Conservation (phyloP, 2,888 invertebrate genomes). For the Siphonodentalium dalli region DNA sequence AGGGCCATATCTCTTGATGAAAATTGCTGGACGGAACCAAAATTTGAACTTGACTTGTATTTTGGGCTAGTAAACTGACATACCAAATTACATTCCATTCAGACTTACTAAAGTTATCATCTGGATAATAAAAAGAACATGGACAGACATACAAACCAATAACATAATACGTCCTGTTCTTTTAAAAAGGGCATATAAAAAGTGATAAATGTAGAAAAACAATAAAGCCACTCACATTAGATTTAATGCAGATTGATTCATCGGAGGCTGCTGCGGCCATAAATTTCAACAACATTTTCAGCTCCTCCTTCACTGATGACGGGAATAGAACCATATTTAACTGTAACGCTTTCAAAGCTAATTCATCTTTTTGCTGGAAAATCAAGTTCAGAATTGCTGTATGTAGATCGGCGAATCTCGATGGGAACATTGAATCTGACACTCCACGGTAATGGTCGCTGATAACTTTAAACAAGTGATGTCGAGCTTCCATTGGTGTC, state of each 20-base stretch:
- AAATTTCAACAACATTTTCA: constrained; percentile 55
- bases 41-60: too few species aligned
- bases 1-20: too few species aligned
- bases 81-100: too few species aligned
- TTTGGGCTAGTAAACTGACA: too few species aligned
- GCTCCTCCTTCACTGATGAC: constrained; percentile 46
- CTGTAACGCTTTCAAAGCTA: constrained; percentile 53
- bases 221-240: constrained; percentile 34
- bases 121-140: too few species aligned
- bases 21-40: too few species aligned
- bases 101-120: too few species aligned
- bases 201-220: not conserved
- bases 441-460: constrained; percentile 44
- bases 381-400: constrained; percentile 56
- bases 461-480: constrained; percentile 53
- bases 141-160: too few species aligned
- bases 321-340: constrained; percentile 56
- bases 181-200: not conserved
- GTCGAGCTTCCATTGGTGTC: constrained; percentile 41
- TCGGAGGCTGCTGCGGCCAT: constrained; percentile 49
- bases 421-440: constrained; percentile 49
- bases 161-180: too few species aligned
- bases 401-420: constrained; percentile 56
- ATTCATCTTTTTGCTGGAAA: constrained; percentile 40
- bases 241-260: constrained; percentile 39